Evolutionary conservation across 2,888 invertebrate genomes (phyloP), one percentile per base, ranked within the genome.

Genomic region (Nemapogon koenigi): DNA sequence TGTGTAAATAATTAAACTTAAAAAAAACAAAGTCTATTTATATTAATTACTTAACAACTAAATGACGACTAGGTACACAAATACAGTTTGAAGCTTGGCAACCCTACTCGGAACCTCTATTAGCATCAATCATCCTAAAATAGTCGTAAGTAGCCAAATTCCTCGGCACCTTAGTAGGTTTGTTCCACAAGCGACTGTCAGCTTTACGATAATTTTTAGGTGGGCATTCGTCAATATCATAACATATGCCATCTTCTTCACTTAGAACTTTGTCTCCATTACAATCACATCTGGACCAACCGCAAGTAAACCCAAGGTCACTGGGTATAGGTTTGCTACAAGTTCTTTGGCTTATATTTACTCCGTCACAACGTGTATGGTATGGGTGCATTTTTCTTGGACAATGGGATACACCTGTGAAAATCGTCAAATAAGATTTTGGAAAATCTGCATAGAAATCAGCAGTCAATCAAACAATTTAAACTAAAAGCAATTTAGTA

Each of bases 251-350:
- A 0, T 41, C 44, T 0, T 43, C 29, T 25, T 68, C 68, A 14
- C 66, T 56, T 3, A 64, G 41, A 1, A 68, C 25, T 10, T 53
- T 11, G 2, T 60, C 48, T 0, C 55, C 59, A 37, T 64, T 62
- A 47, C 72, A 72, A 37, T 72, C 72, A 38, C 73, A 72, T 1
- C 72, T 53, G 2, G 71, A 71, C 72, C 72, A 72, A n/a, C 72
- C 72, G 41, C 72, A 72, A 0, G 68, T 67, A 43, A 54, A 70
- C 0, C 72, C 72, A 41, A 72, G 29, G 19, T 46, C 28, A 27
- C 47, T 55, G 7, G 42, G 15, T 3, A 37, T n/a, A 2, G 55
- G 64, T 7, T 42, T 40, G 7, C 43, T 43, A 38, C 71, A 72
- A 2, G 71, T 69, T 16, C 56, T 43, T 41, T 70, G 71, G 0